phyloP scores from a whole-genome alignment of 1,140 invertebrate genomes.

The Lethocerus indicus region DNA sequence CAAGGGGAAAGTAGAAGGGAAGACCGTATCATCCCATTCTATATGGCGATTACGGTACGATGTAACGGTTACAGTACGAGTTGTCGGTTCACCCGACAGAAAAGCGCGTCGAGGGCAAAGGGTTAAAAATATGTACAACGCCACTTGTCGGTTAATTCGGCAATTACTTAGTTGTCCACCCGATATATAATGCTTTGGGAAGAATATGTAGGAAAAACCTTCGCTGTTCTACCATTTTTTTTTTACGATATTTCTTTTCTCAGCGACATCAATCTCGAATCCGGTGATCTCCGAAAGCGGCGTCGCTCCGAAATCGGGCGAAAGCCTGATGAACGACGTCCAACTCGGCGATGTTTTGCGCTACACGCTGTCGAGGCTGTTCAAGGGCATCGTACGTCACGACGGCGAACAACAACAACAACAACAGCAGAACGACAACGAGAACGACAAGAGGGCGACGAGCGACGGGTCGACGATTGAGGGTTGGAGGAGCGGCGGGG shows the following conservation, averaged over 20 bases:
- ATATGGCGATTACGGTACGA: too few species aligned
- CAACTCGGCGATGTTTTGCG: constrained; percentile 47
- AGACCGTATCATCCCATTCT: too few species aligned
- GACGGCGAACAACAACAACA: too few species aligned
- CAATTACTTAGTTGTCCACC: background rate
- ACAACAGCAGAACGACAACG: too few species aligned
- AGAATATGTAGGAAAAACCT: background rate
- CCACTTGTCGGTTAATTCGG: background rate
- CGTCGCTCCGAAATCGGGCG: constrained; percentile 31
- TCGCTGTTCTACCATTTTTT: background rate
- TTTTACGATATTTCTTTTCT: background rate
- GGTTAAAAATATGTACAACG: background rate
- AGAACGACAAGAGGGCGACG: too few species aligned
- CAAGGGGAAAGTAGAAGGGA: too few species aligned
- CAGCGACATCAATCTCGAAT: constrained; percentile 14
- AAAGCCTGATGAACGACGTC: constrained; percentile 33
- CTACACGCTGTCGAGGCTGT: constrained; percentile 53
- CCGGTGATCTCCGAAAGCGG: constrained; percentile 18
- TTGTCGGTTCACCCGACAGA: background rate
- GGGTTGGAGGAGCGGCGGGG: background rate
- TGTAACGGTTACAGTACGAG: too few species aligned
- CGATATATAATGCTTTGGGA: background rate
- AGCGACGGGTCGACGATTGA: background rate
- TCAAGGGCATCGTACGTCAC: constrained; percentile 41
- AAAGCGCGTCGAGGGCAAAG: background rate